Base-by-base conservation (phyloP, 2,888 invertebrate species). In the Machimus rusticus region DNA sequence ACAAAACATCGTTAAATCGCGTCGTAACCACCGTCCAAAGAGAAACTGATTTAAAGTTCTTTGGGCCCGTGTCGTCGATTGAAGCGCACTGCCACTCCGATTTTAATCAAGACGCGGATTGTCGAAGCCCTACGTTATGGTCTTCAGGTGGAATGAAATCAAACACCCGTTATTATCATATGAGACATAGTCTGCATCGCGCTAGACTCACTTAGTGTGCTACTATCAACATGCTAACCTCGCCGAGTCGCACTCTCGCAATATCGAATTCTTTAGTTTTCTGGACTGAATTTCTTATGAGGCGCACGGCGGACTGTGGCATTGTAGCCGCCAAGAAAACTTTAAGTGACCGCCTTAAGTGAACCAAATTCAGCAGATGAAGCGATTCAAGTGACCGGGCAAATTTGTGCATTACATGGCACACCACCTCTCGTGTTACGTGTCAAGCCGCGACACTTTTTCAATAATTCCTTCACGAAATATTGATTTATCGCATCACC, bases 101-200 rank as follows among this genome's bases (percentile, higher is more conserved):
- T 76, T 28, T 28, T 16, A 74, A 37, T 16, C 31, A 12, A 28
- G 55, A 55, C 78, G 51, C 31, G 55, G 81, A 51, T 34, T 55
- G 55, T 34, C 31, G 81, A 81, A 81, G 81, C 81, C 81, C 81
- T 81, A 81, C 31, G 81, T 51, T 81, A 81, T 51, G 81, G 55
- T 81, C 81, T 81, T n/a, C 19, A 34, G 46, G 51, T 81, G 81
- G 31, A 81, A 81, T 81, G 81, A 81, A 81, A 81, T 81, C 81
- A 81, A 81, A 81, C 81, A 81, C 81, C 81, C 81, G 81, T 55
- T 55, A 81, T 81, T 81, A 81, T 81, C 81, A 81, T 55, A 81
- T 81, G 81, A 81, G 81, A n/a, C 51, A 51, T 81, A 81, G 51
- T 23, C 46, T 81, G 81, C 55, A 34, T n/a, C 81, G 43, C 23